Conservation (phyloP, 1,140 invertebrate species). For the Halotydeus destructor region DNA sequence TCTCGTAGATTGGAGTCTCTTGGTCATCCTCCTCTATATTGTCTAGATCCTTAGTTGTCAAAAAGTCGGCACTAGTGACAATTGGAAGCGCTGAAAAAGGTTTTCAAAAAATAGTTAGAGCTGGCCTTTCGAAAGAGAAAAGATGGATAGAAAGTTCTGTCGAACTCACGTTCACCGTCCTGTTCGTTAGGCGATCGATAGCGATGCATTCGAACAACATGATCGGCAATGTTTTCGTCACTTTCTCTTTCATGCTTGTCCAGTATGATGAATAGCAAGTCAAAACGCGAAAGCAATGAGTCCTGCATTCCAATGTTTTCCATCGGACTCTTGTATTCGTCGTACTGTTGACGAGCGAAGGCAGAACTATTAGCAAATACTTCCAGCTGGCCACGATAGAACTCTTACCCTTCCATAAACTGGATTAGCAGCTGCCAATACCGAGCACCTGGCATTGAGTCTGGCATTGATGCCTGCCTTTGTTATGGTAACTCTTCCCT, state of each 20-base stretch:
- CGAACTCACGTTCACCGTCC: conserved; percentile 52
- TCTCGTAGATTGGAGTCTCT: conserved; percentile 61
- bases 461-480: conserved; percentile 97
- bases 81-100: conserved; percentile 29
- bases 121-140: conserved; percentile 1
- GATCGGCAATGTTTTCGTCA: conserved; percentile 80
- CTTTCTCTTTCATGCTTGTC: conserved; percentile 70
- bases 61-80: conserved; percentile 23
- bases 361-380: conserved; percentile 3
- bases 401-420: conserved; percentile 73
- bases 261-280: conserved; percentile 90
- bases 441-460: conserved; percentile 91
- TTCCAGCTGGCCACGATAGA: neutral
- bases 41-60: conserved; percentile 29
- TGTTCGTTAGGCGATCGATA: conserved; percentile 75
- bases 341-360: conserved; percentile 45
- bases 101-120: neutral
- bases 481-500: conserved; percentile 84
- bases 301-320: conserved; percentile 96
- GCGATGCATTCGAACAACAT: conserved; percentile 90
- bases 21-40: conserved; percentile 30
- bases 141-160: neutral
- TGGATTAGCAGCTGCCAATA: conserved; percentile 97
- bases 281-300: conserved; percentile 93
- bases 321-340: conserved; percentile 98